Evolutionary conservation across 2,797 vertebrate species (phyloP).

Genomic region (Emys orbicularis): DNA sequence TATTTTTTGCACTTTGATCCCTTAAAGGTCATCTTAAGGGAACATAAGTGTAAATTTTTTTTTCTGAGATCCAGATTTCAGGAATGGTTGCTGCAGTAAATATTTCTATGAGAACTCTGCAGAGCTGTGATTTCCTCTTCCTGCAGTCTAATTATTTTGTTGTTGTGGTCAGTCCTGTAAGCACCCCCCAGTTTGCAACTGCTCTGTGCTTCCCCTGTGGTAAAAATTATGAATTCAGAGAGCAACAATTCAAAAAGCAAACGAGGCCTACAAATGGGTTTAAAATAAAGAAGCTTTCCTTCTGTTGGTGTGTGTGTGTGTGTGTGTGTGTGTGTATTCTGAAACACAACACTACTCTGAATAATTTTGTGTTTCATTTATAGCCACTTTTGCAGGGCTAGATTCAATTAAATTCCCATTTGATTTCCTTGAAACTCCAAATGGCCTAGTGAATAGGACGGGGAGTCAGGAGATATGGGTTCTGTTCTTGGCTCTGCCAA

Average conservation of each 20-base stretch:
- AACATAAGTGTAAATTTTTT: background rate
- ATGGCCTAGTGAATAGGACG: background rate
- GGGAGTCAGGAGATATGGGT: background rate
- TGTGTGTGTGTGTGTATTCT: background rate
- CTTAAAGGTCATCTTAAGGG: background rate
- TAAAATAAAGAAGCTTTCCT: conserved; percentile 12
- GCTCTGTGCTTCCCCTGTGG: background rate
- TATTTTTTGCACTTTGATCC: background rate
- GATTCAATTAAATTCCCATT: background rate
- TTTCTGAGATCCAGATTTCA: background rate
- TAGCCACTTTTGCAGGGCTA: background rate
- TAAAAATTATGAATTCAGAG: background rate
- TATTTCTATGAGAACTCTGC: background rate
- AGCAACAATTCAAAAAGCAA: background rate
- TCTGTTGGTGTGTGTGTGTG: background rate
- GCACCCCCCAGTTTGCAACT: background rate
- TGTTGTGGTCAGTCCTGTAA: background rate
- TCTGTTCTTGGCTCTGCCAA: accelerated
- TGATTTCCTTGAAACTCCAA: no score
- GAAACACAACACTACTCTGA: background rate
- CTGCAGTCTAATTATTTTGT: background rate
- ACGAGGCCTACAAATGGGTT: conserved; percentile 11
- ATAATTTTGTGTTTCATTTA: background rate
- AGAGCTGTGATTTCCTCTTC: background rate
- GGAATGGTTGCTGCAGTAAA: background rate